phyloP scores from a whole-genome alignment of 2,113 vertebrate species.

The Lepus timidus region DNA sequence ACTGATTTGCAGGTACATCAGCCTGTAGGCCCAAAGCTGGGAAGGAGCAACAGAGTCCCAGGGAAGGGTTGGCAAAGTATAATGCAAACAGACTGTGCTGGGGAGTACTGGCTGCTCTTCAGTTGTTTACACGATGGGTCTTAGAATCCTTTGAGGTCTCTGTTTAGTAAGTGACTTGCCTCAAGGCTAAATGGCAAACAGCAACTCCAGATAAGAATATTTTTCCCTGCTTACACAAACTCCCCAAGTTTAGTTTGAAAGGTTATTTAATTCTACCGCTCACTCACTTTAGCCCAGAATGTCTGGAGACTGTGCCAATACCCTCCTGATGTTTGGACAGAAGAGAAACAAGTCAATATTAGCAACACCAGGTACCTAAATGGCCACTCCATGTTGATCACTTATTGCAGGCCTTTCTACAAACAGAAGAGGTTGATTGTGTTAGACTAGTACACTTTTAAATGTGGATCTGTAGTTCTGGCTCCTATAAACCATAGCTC shows the following conservation, averaged over 20 bases:
- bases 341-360: not conserved
- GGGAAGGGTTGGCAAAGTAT: rapidly evolving
- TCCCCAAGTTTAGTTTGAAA: not conserved
- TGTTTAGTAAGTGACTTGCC: not conserved
- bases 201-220: not conserved
- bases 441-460: not conserved
- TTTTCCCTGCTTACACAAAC: not conserved
- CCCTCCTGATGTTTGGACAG: not conserved
- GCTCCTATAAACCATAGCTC: not conserved
- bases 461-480: not conserved
- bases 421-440: not conserved
- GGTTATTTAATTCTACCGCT: not conserved
- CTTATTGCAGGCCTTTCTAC: not conserved
- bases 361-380: not conserved
- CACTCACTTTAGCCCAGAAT: not conserved
- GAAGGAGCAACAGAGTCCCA: not conserved
- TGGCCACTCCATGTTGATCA: not conserved
- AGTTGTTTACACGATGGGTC: not conserved
- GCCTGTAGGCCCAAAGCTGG: not conserved
- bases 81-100: not conserved
- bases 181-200: not conserved
- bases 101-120: not conserved
- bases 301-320: not conserved
- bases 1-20: not conserved
- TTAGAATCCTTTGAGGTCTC: rapidly evolving